phyloP scores from a whole-genome alignment of 2,113 vertebrate genomes.

The Haemorhous mexicanus region DNA sequence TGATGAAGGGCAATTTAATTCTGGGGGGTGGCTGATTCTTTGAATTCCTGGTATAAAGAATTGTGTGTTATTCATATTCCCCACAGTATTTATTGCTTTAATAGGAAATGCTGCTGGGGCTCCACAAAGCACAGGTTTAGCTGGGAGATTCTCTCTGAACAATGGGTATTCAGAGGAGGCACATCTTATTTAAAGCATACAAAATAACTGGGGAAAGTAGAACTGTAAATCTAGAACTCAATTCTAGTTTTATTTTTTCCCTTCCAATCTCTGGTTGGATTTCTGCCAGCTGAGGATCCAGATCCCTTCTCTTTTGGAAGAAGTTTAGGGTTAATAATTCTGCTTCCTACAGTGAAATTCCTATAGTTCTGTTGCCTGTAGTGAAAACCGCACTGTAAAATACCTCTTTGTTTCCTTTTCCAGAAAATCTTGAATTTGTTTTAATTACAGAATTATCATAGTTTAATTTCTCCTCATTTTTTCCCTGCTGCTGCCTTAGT shows the following conservation, averaged over 20 bases:
- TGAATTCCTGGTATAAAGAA: background rate
- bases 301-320: background rate
- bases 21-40: background rate
- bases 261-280: background rate
- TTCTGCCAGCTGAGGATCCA: background rate
- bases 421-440: background rate
- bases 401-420: background rate
- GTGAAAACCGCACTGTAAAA: background rate
- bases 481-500: background rate
- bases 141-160: background rate
- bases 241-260: background rate
- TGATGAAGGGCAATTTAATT: constrained; percentile 13
- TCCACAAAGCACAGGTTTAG: background rate
- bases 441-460: background rate
- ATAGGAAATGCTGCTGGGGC: constrained; percentile 7
- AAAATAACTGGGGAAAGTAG: background rate
- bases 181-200: background rate
- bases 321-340: background rate
- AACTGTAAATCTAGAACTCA: background rate
- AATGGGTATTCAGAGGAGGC: background rate
- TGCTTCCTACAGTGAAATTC: background rate
- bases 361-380: background rate
- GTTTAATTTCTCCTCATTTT: background rate
- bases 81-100: constrained; percentile 15
- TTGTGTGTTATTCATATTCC: background rate